Evolutionary conservation across 2,113 vertebrate genomes (phyloP), one percentile per base, ranked within the genome.

Genomic region (Mustelus asterias): DNA sequence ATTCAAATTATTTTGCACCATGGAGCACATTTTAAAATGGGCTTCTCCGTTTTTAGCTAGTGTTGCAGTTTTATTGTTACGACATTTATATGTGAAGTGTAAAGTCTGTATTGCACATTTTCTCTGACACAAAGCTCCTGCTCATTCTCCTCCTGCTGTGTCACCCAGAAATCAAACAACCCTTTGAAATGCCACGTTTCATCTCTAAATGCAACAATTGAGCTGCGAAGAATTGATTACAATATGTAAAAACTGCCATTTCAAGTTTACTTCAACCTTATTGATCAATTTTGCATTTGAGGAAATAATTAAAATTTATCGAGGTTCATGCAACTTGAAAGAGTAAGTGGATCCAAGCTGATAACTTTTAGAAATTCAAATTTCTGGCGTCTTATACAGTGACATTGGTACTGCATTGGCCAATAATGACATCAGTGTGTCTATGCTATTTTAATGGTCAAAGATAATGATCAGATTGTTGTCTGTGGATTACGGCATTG

Each of bases 201-300:
- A 65, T 65, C 29, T 92, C 63, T 92, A 20, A 92, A 22, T 65
- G 89, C 29, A 92, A 60, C 8, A 65, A n/a, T 14, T 92, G 5
- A 72, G 67, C 37, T 70, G 67, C 29, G 44, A 72, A 95, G 37
- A 69, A 94, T 48, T 67, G 24, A 94, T 41, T 70, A 10, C 63
- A 69, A 67, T 70, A 60, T 90, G 13, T 86, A 94, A 26, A 26
- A 44, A 48, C 65, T 48, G 93, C 44, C 44, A 48, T 76, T 95
- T 70, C 11, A 7, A 41, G 69, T 13, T 41, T 24, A 48, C 67
- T 54, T 69, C 67, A 70, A 24, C 3, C 41, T 54, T 72, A 41
- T 95, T 94, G 14, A n/a, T 69, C 65, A 94, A 48, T 70, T 70
- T 95, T 72, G 26, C 67, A 76, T 48, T 72, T 95, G 69, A 54